Conservation (phyloP, 2,888 invertebrate species). For the Eulithis testata region DNA sequence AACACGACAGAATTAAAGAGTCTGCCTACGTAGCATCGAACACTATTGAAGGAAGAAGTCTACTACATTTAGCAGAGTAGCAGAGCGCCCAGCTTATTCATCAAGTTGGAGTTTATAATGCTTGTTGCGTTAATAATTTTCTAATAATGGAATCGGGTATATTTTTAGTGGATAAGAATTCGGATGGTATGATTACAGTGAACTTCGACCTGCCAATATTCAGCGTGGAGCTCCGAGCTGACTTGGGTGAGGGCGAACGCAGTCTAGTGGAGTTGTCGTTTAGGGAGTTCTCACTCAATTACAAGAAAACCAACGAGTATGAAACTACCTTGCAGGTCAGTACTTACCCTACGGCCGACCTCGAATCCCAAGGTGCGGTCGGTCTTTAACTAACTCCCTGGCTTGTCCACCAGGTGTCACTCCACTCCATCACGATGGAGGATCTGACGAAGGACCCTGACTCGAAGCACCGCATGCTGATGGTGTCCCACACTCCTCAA, state of each 20-base stretch:
- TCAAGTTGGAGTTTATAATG: too few species aligned
- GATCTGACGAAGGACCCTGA: constrained; percentile 92
- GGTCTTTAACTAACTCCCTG: neutral
- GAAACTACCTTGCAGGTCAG: constrained; percentile 89
- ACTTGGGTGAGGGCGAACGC: constrained; percentile 87
- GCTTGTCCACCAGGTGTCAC: constrained; percentile 83
- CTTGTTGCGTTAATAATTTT: too few species aligned
- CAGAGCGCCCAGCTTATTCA: too few species aligned
- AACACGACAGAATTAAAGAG: too few species aligned
- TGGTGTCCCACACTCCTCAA: constrained; percentile 87
- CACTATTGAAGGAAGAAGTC: too few species aligned
- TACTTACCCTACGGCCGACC: neutral
- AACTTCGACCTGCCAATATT: constrained; percentile 90
- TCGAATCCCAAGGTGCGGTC: neutral
- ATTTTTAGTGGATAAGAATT: too few species aligned
- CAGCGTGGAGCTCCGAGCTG: constrained; percentile 90
- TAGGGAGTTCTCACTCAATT: constrained; percentile 91
- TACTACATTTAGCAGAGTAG: neutral
- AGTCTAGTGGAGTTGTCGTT: constrained; percentile 94
- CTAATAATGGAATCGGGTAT: too few species aligned
- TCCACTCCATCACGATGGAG: constrained; percentile 95
- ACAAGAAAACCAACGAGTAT: constrained; percentile 87
- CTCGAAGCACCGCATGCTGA: constrained; percentile 93
- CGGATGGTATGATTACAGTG: constrained; percentile 62
- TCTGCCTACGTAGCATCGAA: too few species aligned